Conservation (phyloP, 2,113 vertebrate species). For the Callospermophilus lateralis region DNA sequence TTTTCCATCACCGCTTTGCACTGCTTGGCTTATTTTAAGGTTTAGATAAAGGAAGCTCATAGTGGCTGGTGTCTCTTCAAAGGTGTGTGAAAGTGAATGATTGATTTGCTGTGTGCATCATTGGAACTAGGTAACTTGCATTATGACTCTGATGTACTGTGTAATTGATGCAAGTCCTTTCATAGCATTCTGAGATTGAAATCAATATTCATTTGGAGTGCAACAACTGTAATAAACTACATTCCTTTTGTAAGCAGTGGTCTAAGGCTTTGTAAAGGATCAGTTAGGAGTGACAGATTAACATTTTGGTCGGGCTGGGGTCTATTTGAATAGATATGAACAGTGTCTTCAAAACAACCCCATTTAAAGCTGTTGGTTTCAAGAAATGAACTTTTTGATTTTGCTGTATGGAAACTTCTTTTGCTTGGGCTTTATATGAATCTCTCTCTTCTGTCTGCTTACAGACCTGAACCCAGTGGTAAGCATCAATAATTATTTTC, state of each 20-base stretch:
- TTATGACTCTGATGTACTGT: constrained; percentile 88
- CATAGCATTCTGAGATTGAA: constrained; percentile 88
- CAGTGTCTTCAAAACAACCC: constrained; percentile 58
- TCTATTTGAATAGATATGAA: constrained; percentile 80
- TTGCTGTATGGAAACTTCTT: constrained; percentile 57
- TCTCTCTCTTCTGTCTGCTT: background rate
- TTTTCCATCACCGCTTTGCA: constrained; percentile 85
- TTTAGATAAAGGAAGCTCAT: constrained; percentile 87
- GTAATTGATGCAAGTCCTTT: constrained; percentile 90
- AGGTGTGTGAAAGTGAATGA: constrained; percentile 86
- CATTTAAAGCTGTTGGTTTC: constrained; percentile 74
- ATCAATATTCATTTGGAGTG: constrained; percentile 90
- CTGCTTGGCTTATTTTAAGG: constrained; percentile 86
- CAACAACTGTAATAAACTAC: constrained; percentile 88
- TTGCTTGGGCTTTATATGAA: constrained; percentile 56
- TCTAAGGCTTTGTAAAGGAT: constrained; percentile 82
- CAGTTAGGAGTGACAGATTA: constrained; percentile 81
- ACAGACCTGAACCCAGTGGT: background rate
- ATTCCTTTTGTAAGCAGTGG: constrained; percentile 86
- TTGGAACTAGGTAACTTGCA: constrained; percentile 87
- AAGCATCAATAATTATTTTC: constrained; percentile 44
- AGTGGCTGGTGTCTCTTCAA: constrained; percentile 80
- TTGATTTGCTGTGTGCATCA: constrained; percentile 87
- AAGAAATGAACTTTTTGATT: constrained; percentile 68
- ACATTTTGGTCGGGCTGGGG: constrained; percentile 71